Evolutionary conservation across 2,797 vertebrate genomes (phyloP).

Genomic region (Poeciliopsis turneri): DNA sequence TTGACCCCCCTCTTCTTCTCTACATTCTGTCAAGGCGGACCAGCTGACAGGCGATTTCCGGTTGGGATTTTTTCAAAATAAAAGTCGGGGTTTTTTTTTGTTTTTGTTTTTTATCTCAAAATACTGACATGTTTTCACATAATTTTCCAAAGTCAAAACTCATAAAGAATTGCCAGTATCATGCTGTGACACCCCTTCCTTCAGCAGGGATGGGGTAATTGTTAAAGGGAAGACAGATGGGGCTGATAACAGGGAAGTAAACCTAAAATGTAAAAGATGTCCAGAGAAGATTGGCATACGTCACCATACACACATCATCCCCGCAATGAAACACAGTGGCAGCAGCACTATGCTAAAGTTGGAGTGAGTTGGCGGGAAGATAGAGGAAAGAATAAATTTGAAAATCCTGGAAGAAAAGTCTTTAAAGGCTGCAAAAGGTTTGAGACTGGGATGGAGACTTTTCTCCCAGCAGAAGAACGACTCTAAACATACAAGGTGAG

Average conservation of each 20-base stretch:
- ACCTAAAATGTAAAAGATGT: not conserved
- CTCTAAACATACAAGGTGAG: not conserved
- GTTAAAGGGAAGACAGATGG: not conserved
- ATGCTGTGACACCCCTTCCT: not conserved
- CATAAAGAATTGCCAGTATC: not conserved
- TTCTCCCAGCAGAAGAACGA: not conserved
- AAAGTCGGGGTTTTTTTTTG: constrained; percentile 7
- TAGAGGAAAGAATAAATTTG: not conserved
- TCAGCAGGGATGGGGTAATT: not conserved
- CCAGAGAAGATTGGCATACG: not conserved
- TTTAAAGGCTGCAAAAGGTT: not conserved
- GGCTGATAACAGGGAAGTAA: not conserved
- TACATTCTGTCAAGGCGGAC: not conserved
- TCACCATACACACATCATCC: not conserved
- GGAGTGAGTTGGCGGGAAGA: not conserved
- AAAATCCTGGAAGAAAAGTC: not conserved
- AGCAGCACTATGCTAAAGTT: not conserved
- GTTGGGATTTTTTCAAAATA: constrained; percentile 37
- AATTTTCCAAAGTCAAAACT: not conserved
- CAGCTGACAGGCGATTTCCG: constrained; percentile 5
- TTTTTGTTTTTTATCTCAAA: not conserved
- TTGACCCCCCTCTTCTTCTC: constrained; percentile 8
- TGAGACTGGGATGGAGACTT: not conserved
- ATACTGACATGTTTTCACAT: not conserved
- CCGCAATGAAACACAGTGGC: not conserved